Evolutionary conservation across 1,140 invertebrate species (phyloP).

Genomic region (Trichonephila clavipes): DNA sequence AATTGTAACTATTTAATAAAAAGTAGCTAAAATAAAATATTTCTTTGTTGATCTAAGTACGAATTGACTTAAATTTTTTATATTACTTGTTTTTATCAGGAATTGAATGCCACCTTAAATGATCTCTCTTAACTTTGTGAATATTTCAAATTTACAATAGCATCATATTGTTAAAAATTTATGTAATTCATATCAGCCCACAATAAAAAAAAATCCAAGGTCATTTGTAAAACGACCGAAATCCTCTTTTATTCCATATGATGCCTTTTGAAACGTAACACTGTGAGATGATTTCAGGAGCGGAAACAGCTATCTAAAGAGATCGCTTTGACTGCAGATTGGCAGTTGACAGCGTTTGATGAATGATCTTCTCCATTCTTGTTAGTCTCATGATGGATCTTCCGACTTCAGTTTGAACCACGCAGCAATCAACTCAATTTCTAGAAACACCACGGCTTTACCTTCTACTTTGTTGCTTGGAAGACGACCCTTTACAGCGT

Average conservation of each 20-base stretch:
- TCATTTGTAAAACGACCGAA: background rate
- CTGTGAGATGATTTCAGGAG: background rate
- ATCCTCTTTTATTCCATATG: background rate
- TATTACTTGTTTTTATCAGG: too few relatives aligned
- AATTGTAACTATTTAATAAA: too few relatives aligned
- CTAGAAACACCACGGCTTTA: background rate
- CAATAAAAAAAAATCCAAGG: background rate
- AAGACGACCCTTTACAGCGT: background rate
- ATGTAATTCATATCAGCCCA: too few relatives aligned
- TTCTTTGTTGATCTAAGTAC: too few relatives aligned
- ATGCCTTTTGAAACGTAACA: background rate
- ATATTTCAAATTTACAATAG: background rate
- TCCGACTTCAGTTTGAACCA: background rate
- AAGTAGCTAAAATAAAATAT: too few relatives aligned
- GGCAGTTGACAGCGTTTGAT: slow-evolving; percentile 36
- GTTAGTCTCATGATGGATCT: slow-evolving; percentile 12
- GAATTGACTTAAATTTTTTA: too few relatives aligned
- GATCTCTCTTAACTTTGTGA: too few relatives aligned
- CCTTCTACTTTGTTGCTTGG: background rate
- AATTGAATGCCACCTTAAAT: too few relatives aligned
- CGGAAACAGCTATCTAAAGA: slow-evolving; percentile 19
- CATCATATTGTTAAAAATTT: background rate
- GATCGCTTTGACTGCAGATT: slow-evolving; percentile 10
- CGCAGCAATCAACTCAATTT: slow-evolving; percentile 27
- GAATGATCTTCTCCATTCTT: background rate